Percentiles rank a stretch among this genome's conserved stretches.
Evolutionary conservation across 2,797 vertebrate species (phyloP).

Genomic region (Australoheros facetus): DNA sequence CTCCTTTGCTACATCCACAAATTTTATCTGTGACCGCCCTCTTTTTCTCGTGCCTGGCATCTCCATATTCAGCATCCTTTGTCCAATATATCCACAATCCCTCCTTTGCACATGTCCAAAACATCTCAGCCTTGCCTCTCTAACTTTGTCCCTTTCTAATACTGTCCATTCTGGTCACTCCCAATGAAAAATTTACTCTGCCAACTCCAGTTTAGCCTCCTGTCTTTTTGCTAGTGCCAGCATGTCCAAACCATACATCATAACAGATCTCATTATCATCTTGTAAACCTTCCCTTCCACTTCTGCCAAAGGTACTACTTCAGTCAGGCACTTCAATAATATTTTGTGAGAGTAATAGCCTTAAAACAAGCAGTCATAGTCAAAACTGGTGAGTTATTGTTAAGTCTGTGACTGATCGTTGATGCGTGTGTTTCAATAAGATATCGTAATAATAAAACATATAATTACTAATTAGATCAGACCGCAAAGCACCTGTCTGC

Average conservation of each 20-base stretch:
- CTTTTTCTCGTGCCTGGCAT: background rate
- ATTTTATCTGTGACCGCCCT: background rate
- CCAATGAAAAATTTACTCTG: too few relatives aligned
- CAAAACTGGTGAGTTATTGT: background rate
- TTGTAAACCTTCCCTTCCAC: background rate
- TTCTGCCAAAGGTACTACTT: background rate
- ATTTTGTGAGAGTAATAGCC: too few relatives aligned
- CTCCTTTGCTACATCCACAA: background rate
- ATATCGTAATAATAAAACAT: too few relatives aligned
- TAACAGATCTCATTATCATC: background rate
- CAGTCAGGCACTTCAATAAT: background rate
- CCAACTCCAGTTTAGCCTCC: background rate
- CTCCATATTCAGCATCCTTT: background rate
- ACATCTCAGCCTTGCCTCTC: background rate
- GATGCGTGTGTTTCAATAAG: background rate
- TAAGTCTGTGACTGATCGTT: background rate
- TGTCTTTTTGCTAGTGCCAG: background rate
- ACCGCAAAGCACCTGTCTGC: background rate
- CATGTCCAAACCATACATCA: background rate
- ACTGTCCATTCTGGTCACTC: background rate
- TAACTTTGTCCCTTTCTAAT: background rate
- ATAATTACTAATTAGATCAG: background rate
- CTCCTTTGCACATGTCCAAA: background rate
- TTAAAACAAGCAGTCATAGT: too few relatives aligned
- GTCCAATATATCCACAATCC: background rate